Evolutionary conservation across 2,113 vertebrate species (phyloP), one percentile per base, ranked within the genome.

Genomic region (Myotis brandtii): DNA sequence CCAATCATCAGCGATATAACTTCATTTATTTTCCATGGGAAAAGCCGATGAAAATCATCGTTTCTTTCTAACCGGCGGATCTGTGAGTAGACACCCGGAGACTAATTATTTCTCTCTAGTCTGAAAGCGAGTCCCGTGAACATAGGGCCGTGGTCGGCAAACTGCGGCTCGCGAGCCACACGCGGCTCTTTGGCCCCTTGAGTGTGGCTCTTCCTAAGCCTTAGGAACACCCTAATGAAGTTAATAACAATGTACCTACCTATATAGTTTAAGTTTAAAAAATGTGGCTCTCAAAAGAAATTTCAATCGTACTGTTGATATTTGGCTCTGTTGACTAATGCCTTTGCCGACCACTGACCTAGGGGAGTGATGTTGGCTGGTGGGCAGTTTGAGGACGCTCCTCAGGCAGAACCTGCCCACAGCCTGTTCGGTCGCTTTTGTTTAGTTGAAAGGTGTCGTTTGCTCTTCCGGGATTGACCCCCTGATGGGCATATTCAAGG

Each of bases 21-120:
- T 86, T 75, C 30, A 27, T 89, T 85, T 89, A 89, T 64, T 95
- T 88, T 95, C 88, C 77, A 82, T 64, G 34, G 59, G 37, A 43
- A 93, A 95, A 56, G 13, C 14, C 69, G 81, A 73, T 77, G 82
- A 85, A 88, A 66, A 40, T 20, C 18, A 34, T 46, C 32, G 48
- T 93, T 95, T 84, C 54, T 81, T 93, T 85, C 9, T 86, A 79
- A 62, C 50, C 16, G 40, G 21, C 54, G 32, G 50, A 72, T 48
- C 77, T 66, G 27, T 52, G 62, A 59, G 40, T 21, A 81, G 46
- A 56, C 43, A 18, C 20, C 40, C 46, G 20, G 59, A 93, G 72
- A 66, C 2, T 17, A 64, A 6, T 64, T n/a, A 50, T 75, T 75
- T 64, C 17, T 69, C 21, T 64, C 52, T 21, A 20, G 69, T 70